A percentile compares a stretch with the other conserved stretches of the same genome.
phyloP scores from a whole-genome alignment of 2,888 invertebrate genomes.

The Habroteleia sp. region DNA sequence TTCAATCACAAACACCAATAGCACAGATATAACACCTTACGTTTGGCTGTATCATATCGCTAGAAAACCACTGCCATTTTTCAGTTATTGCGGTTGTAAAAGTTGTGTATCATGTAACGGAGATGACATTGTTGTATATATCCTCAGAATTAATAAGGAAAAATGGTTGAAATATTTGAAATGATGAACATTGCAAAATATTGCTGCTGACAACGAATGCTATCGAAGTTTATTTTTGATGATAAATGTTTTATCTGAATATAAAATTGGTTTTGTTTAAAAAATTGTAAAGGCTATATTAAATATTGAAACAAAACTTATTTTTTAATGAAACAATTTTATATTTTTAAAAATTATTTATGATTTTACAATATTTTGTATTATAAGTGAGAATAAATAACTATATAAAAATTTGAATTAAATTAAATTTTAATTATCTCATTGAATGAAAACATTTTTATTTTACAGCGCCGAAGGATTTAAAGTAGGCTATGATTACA shows the following conservation, averaged over 20 bases:
- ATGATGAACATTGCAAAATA: slow-evolving; percentile 18
- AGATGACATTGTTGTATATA: slow-evolving; percentile 26
- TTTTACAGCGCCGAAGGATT: slow-evolving; percentile 93
- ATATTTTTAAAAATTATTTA: no score
- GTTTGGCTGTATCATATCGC: slow-evolving; percentile 18
- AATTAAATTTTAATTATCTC: no score
- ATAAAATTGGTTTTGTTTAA: slow-evolving; percentile 9
- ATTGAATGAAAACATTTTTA: no score
- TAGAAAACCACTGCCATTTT: slow-evolving; percentile 20
- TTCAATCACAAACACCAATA: slow-evolving; percentile 40
- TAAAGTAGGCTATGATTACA: slow-evolving; percentile 97
- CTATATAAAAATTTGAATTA: no score
- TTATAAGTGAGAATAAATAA: no score
- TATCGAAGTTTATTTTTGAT: no score
- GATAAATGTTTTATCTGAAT: slow-evolving; percentile 3
- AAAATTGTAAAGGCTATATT: no score
- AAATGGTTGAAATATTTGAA: slow-evolving; percentile 20
- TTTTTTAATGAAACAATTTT: no score
- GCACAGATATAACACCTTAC: slow-evolving; percentile 21
- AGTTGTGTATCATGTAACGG: slow-evolving; percentile 17
- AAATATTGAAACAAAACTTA: no score
- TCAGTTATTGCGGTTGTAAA: slow-evolving; percentile 27
- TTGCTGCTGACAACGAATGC: slow-evolving; percentile 12
- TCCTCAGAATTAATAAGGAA: slow-evolving; percentile 31
- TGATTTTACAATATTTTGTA: no score